Base-by-base conservation (phyloP, 2,113 vertebrate species). In the Rhabdornis inornatus region DNA sequence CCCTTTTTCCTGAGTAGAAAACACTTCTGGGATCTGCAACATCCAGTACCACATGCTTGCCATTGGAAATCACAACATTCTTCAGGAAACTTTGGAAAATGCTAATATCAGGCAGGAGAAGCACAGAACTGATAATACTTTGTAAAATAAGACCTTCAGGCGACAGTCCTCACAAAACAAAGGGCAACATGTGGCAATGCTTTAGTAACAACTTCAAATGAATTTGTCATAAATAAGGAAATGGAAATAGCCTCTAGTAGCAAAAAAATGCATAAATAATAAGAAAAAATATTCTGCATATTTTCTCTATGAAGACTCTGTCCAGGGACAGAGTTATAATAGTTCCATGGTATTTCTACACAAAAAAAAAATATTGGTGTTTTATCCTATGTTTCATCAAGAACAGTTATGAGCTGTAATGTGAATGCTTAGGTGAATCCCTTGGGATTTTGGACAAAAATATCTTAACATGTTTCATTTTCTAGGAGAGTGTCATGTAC, bases 41-140 rank as follows among this genome's bases (percentile, higher is more conserved):
- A 35, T 66, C 21, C 40, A 30, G 19, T 37, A 71, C 49, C 31
- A 35, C 30, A 21, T 1, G 0, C 23, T 87, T 0, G 0, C 23
- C 33, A 7, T 7, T 2, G 1, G 64, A 89, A 94, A 87, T 56
- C 31, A 39, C 0, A 0, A 6, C 13, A 42, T 83, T 66, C 56
- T 78, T 59, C 27, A 71, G 60, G 61, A 75, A 79, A 55, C 7
- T 49, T 1, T 13, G 56, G 27, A 27, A 88, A 86, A 80, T 53
- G 55, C 44, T 88, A 63, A 66, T 65, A 63, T 65, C 24, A 87
- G 39, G 5, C 15, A 45, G 59, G 12, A 79, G 33, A 35, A 72
- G 21, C n/a, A 69, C 11, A 52, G 30, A 52, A 59, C 10, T 24
- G 25, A 11, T 53, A 74, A 28, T 18, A 31, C 22, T 45, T 76